Evolutionary conservation across 2,888 invertebrate species (phyloP), one percentile per base, ranked within the genome.

Genomic region (Drosophila bunnanda): DNA sequence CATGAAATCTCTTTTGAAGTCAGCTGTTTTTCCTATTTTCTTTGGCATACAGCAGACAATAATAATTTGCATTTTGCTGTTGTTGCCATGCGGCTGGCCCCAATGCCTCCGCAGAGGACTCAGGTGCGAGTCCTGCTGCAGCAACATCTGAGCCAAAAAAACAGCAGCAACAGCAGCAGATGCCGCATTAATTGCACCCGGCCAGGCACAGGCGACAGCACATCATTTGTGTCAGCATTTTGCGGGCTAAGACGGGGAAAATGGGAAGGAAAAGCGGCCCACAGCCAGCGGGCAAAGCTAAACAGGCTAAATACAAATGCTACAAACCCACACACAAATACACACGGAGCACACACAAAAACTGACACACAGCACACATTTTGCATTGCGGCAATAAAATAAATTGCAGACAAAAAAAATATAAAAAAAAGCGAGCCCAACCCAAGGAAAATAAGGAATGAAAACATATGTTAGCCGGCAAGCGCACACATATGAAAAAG

Each of bases 381-480:
- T 75, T 57, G 68, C 75, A 74, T 59, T 57, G 76, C 76, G 64
- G 75, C 75, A 75, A 76, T 75, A 75, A 75, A 75, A 75, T 75
- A 75, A 75, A 75, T 76, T 76, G 75, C 76, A 76, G 55, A 43
- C 56, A 61, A 61, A 59, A 61, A 66, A 65, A 50, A 62, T n/a
- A 61, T 13, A 41, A 34, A 64, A 67, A 66, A 66, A 38, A 32
- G 57, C 28, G 28, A 56, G 39, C 44, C 28, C 38, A 50, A 68
- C 38, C 34, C 32, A 41, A 68, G 72, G 60, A 69, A 69, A 69
- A 59, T 70, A 67, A 48, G 70, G 67, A 65, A 71, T 65, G 75
- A 65, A 72, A 72, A 75, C 75, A 71, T 71, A 64, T 74, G 65
- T 64, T 70, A 55, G 48, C 65, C 39, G n/a, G 53, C 43, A 34